Percentiles rank a stretch among this genome's conserved stretches.
Evolutionary conservation across 2,113 vertebrate species (phyloP).

Genomic region (Mesocricetus auratus): DNA sequence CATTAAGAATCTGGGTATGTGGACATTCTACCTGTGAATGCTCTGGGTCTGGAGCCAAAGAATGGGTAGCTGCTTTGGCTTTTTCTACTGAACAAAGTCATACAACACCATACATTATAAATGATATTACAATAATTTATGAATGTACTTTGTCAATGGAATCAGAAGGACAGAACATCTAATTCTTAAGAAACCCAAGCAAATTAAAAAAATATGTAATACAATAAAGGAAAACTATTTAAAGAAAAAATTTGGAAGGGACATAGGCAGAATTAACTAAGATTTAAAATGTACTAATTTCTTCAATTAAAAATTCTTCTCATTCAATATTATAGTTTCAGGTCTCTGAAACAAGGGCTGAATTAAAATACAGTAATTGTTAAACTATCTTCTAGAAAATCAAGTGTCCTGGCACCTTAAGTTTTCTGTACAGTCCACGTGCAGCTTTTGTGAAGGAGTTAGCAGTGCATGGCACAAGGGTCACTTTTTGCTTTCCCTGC

Average conservation of each 20-base stretch:
- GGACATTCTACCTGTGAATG: constrained; percentile 48
- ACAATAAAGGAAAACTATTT: constrained; percentile 79
- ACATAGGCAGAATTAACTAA: constrained; percentile 83
- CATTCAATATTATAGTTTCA: constrained; percentile 80
- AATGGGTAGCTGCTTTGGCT: constrained; percentile 56
- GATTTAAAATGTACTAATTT: constrained; percentile 85
- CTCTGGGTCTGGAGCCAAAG: constrained; percentile 64
- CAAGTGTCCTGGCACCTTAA: constrained; percentile 86
- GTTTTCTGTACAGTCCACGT: constrained; percentile 73
- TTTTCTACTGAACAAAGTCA: constrained; percentile 81
- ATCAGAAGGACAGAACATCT: constrained; percentile 79
- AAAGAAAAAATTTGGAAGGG: constrained; percentile 82
- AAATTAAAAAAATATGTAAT: constrained; percentile 84
- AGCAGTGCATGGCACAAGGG: constrained; percentile 95
- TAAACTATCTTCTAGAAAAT: constrained; percentile 76
- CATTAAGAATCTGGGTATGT: constrained; percentile 62
- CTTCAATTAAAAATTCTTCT: constrained; percentile 85
- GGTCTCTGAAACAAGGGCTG: constrained; percentile 87
- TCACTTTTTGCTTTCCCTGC: constrained; percentile 97
- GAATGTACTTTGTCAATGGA: constrained; percentile 82
- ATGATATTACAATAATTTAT: constrained; percentile 88
- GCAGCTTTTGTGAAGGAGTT: constrained; percentile 76
- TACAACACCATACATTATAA: constrained; percentile 81
- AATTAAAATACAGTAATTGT: constrained; percentile 83
- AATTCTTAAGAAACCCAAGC: constrained; percentile 80